A percentile compares a stretch with the other conserved stretches of the same genome.
Conservation (phyloP, 2,797 vertebrate species). For the Tachyglossus aculeatus region DNA sequence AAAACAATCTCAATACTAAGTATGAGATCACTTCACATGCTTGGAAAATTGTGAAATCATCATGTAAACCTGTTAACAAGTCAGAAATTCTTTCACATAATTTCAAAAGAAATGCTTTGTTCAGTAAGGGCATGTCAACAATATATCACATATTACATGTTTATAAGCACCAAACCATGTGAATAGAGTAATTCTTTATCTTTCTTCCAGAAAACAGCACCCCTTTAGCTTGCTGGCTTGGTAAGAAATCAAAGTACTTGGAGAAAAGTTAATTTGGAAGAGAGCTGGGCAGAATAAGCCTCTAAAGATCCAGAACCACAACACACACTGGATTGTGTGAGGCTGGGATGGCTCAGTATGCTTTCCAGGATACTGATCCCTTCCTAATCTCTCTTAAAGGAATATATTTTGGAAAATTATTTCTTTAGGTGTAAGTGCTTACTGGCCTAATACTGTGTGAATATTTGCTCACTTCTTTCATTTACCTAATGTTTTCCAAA, state of each 20-base stretch:
- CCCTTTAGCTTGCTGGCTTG: conserved; percentile 15
- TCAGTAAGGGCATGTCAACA: conserved; percentile 21
- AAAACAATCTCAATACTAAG: conserved; percentile 9
- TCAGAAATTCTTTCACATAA: conserved; percentile 35
- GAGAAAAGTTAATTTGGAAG: no score
- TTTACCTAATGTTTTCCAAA: no score
- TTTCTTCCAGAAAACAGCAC: conserved; percentile 32
- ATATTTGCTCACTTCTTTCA: no score
- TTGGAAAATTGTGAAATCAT: conserved; percentile 14
- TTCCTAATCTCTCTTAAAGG: no score
- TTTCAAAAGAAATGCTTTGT: conserved; percentile 5
- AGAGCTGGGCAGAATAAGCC: no score
- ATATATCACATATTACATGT: conserved; percentile 5
- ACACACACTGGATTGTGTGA: no score
- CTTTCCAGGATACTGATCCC: no score
- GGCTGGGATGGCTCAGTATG: no score
- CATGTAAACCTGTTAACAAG: conserved; percentile 26
- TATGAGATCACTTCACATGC: conserved; percentile 31
- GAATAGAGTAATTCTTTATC: conserved; percentile 33
- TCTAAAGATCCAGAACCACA: no score
- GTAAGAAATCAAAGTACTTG: conserved; percentile 10
- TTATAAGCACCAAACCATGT: conserved; percentile 16
- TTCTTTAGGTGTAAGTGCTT: no score
- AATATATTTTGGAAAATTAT: no score
- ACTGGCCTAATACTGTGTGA: no score